phyloP scores from a whole-genome alignment of 1,140 invertebrate species.

The Panulirus ornatus region DNA sequence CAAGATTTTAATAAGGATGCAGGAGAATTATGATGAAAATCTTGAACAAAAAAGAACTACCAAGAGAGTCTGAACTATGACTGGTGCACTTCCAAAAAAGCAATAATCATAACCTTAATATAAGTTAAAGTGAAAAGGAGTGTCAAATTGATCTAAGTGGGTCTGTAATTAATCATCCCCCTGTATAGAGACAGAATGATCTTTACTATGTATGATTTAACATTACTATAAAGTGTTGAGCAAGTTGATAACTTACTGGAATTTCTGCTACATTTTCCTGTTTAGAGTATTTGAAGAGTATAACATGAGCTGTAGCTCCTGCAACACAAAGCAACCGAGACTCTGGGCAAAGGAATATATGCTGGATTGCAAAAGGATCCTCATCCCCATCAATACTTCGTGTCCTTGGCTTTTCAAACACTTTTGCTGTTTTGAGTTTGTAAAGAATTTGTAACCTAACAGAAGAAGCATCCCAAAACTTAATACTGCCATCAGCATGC shows the following conservation, averaged over 20 bases:
- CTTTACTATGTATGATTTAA: too few relatives aligned
- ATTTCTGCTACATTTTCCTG: constrained; percentile 88
- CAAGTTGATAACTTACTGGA: constrained; percentile 68
- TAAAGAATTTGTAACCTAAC: constrained; percentile 96
- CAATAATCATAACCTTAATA: too few relatives aligned
- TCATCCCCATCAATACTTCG: constrained; percentile 81
- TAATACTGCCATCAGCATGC: constrained; percentile 96
- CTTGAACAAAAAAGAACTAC: too few relatives aligned
- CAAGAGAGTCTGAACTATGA: too few relatives aligned
- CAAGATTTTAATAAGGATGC: too few relatives aligned
- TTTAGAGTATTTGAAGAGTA: constrained; percentile 97
- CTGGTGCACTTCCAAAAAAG: too few relatives aligned
- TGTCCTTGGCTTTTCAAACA: constrained; percentile 87
- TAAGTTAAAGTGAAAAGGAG: too few relatives aligned
- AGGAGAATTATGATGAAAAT: too few relatives aligned
- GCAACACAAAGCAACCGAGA: constrained; percentile 93
- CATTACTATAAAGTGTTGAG: too few relatives aligned
- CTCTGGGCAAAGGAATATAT: constrained; percentile 95
- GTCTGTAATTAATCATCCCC: too few relatives aligned
- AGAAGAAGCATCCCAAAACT: constrained; percentile 98
- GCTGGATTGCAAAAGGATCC: constrained; percentile 95
- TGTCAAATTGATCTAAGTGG: too few relatives aligned
- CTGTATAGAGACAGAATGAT: too few relatives aligned
- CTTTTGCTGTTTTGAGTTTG: constrained; percentile 97
- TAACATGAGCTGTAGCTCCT: constrained; percentile 93